Percentiles rank a stretch among this genome's conserved stretches.
Evolutionary conservation across 2,797 vertebrate genomes (phyloP).

Genomic region (Sebastolobus alascanus): DNA sequence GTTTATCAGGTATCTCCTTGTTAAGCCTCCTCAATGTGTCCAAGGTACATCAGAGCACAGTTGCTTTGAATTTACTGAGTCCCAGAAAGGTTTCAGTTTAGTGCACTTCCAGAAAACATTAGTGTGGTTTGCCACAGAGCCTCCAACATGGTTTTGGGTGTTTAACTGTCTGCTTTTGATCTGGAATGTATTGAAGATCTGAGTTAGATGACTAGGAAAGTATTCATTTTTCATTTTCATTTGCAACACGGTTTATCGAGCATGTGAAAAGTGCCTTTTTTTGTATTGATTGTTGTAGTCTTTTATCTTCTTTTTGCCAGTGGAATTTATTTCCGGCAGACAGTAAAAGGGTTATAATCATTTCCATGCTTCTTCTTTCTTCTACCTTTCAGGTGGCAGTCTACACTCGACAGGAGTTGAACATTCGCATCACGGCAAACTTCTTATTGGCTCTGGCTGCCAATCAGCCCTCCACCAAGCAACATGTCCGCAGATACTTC

Average conservation of each 20-base stretch:
- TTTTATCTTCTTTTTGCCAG: not conserved
- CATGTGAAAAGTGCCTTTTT: not conserved
- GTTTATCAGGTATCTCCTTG: not conserved
- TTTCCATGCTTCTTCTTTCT: not conserved
- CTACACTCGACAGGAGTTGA: slow-evolving; percentile 91
- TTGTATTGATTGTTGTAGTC: not conserved
- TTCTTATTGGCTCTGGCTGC: slow-evolving; percentile 89
- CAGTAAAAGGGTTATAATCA: not conserved
- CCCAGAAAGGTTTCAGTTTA: too few species aligned
- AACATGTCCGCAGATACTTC: slow-evolving; percentile 90
- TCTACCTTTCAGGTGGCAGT: slow-evolving; percentile 85
- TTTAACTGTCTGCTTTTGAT: not conserved
- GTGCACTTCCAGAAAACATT: not conserved
- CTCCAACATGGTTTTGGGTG: not conserved
- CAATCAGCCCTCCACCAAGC: slow-evolving; percentile 80
- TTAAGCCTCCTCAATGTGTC: not conserved
- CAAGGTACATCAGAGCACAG: not conserved
- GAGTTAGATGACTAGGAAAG: not conserved
- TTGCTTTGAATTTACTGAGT: not conserved
- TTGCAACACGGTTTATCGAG: not conserved
- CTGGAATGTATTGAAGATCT: not conserved
- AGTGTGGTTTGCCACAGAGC: not conserved
- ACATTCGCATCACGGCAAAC: slow-evolving; percentile 90
- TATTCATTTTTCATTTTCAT: not conserved
- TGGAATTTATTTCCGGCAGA: not conserved